Evolutionary conservation across 1,140 invertebrate genomes (phyloP).

Genomic region (Macrostomum lignano): DNA sequence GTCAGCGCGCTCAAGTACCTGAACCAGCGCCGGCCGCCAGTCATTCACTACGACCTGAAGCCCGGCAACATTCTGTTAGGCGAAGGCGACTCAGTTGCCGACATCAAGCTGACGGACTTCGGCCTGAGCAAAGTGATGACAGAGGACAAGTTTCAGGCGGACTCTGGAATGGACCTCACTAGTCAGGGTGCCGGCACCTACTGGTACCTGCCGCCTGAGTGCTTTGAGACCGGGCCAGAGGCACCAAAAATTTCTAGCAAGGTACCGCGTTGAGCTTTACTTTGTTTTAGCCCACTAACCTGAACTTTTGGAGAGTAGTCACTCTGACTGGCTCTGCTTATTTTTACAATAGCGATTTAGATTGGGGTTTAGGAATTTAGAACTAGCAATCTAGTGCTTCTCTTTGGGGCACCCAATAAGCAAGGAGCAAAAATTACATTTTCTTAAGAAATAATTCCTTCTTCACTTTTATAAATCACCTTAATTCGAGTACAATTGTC

Average conservation of each 20-base stretch:
- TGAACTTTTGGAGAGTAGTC: too few species aligned
- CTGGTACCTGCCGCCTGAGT: constrained; percentile 99
- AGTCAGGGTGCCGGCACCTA: constrained; percentile 97
- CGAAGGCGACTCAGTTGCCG: constrained; percentile 33
- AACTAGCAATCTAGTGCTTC: too few species aligned
- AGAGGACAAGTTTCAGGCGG: constrained; percentile 87
- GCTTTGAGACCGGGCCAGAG: constrained; percentile 93
- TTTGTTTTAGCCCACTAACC: too few species aligned
- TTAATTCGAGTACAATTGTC: too few species aligned
- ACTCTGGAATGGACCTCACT: constrained; percentile 82
- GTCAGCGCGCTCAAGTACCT: constrained; percentile 94
- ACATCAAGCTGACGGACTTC: constrained; percentile 99
- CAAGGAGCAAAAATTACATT: too few species aligned
- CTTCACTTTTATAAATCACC: too few species aligned
- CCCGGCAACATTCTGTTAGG: constrained; percentile 46
- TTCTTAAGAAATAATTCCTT: too few species aligned
- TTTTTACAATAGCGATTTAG: too few species aligned
- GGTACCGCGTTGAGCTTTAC: too few species aligned
- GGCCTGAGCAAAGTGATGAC: constrained; percentile 98
- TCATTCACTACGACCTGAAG: constrained; percentile 98
- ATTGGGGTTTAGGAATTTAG: too few species aligned
- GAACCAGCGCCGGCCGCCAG: constrained; percentile 95
- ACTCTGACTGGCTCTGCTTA: too few species aligned
- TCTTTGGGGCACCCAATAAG: too few species aligned
- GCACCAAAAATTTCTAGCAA: constrained; percentile 98